These are phyloP conservation scores for Eupithecia tripunctaria DNA, from an alignment of 2,888 invertebrate genomes.

Conservation along the genomic window DNA sequence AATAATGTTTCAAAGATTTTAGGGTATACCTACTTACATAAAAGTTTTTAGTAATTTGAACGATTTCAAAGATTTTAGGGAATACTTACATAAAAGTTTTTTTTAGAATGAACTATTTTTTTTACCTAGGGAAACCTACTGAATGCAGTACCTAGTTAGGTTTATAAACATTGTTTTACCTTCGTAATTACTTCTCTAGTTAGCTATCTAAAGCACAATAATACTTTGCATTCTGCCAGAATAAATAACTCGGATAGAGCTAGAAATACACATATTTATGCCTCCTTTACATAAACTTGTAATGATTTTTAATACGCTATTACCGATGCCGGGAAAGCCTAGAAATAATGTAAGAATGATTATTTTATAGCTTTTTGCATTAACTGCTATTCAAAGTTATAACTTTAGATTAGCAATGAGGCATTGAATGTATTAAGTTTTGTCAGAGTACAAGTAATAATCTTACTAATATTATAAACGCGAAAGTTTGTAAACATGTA, in stretches of 20 bases:
- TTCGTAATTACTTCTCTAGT: not conserved
- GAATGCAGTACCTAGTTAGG: too few relatives aligned
- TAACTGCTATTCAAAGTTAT: slow-evolving; percentile 10
- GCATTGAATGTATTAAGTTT: not conserved
- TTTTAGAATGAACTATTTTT: too few relatives aligned
- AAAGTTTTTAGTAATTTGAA: too few relatives aligned
- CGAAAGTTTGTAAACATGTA: too few relatives aligned
- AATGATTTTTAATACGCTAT: slow-evolving; percentile 12
- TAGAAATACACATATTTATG: slow-evolving; percentile 9
- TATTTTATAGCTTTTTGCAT: slow-evolving; percentile 13
- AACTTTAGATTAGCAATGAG: slow-evolving; percentile 1
- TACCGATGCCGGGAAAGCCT: slow-evolving; percentile 10
- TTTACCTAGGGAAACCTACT: too few relatives aligned
- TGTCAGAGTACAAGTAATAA: too few relatives aligned
- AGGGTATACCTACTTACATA: too few relatives aligned
- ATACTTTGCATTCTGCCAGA: slow-evolving; percentile 1
- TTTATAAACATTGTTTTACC: not conserved
- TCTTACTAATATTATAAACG: too few relatives aligned
- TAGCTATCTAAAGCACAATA: not conserved
- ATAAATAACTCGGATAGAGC: slow-evolving; percentile 5
- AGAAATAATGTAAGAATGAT: slow-evolving; percentile 16
- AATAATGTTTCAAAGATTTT: too few relatives aligned
- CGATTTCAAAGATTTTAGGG: too few relatives aligned
- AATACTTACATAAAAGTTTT: too few relatives aligned
- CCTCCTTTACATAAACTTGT: slow-evolving; percentile 10